Evolutionary conservation across 2,888 invertebrate species (phyloP), one percentile per base, ranked within the genome.

Genomic region (Meghimatium bilineatum): DNA sequence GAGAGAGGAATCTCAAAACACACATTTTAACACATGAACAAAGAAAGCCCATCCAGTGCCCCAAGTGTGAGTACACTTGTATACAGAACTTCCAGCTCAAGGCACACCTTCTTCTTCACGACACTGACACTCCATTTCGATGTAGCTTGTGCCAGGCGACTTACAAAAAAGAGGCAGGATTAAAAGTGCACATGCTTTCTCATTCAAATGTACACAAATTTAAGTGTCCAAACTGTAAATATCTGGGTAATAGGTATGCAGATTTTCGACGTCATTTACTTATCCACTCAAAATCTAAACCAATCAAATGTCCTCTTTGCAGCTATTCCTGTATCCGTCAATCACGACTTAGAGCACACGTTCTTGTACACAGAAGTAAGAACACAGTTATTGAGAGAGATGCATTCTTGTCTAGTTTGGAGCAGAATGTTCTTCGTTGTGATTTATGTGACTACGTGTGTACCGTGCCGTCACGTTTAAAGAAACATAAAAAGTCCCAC

Each of bases 1-100:
- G 79, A 80, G 80, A 79, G 49, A 80, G 79, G 49, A 80, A 80
- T n/a, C 60, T 84, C 10, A 74, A 77, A n/a, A 80, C 32, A 44
- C 84, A 84, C n/a, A 60, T 76, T 5, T 63, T 84, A 10, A 84
- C 84, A 52, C 84, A 84, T 76, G 34, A 23, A 26, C 26, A 36
- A 1, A 80, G 66, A n/a, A 84, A 84, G n/a, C 84, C 84, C 44
- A 63, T 84, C 32, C 72, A 84, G 52, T 84, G 84, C 26, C 66
- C 79, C 8, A 36, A 44, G 6, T 84, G 84, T 80, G 80, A 84
- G 34, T 84, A 84, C 71, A 80, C 80, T 6, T 84, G 84, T n/a
- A 84, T 84, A 36, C 84, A 84, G 14, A 84, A 84, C 29, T 80
- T 80, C 23, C 84, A 84, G 76, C 56, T 84, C 44, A 84, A 84